A percentile compares a stretch with the other conserved stretches of the same genome.
These are phyloP conservation scores for Chalcis sispes DNA, from an alignment of 2,888 invertebrate species.

Conservation along the genomic window DNA sequence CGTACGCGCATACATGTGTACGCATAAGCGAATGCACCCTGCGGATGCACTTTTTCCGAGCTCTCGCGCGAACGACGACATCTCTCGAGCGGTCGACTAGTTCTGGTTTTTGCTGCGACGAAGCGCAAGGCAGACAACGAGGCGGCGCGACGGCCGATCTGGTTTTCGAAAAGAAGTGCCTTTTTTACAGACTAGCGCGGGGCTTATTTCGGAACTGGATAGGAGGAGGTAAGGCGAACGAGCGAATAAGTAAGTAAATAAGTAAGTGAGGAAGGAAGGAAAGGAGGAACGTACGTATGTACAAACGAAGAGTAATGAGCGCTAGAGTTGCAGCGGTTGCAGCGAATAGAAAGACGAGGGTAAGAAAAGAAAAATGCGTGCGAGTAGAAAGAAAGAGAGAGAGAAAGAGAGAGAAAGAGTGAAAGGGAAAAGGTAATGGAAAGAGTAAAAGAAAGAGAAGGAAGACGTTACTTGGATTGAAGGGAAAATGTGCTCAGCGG, in stretches of 20 bases:
- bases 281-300: too few species aligned
- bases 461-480: constrained; percentile 10
- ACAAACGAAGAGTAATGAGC: too few species aligned
- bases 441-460: constrained; percentile 18
- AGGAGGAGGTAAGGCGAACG: not conserved
- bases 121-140: too few species aligned
- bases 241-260: not conserved
- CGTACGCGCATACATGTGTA: not conserved
- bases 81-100: constrained; percentile 26
- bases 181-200: constrained; percentile 47
- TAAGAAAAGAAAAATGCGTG: too few species aligned
- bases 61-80: too few species aligned
- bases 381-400: not conserved
- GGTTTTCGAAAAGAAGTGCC: constrained; percentile 53
- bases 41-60: constrained; percentile 51
- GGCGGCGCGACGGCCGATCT: constrained; percentile 13
- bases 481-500: constrained; percentile 17
- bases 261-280: constrained; percentile 11
- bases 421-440: constrained; percentile 21
- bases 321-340: too few species aligned
- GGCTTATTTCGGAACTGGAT: constrained; percentile 53
- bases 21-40: not conserved
- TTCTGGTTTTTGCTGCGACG: constrained; percentile 44
- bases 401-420: not conserved
- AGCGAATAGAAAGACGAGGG: too few species aligned